Evolutionary conservation across 2,113 vertebrate genomes (phyloP).

Genomic region (Candoia aspera): DNA sequence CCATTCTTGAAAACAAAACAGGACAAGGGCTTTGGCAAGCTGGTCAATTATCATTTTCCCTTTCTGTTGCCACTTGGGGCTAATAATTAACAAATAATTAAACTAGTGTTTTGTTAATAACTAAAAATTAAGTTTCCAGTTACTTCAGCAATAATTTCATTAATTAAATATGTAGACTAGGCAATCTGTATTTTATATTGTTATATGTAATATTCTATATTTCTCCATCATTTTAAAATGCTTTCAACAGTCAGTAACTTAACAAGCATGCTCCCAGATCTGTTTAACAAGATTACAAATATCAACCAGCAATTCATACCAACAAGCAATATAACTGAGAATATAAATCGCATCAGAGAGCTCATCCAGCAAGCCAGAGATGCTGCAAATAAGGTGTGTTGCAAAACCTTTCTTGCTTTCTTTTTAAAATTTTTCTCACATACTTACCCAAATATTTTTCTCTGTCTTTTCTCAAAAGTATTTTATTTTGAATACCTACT

Average conservation of each 20-base stretch:
- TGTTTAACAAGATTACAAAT: constrained; percentile 85
- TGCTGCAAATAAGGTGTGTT: constrained; percentile 88
- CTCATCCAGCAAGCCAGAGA: constrained; percentile 92
- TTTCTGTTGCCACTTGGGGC: neutral
- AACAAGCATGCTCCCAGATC: constrained; percentile 84
- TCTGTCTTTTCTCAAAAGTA: neutral
- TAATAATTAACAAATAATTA: neutral
- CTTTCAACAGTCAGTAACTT: constrained; percentile 86
- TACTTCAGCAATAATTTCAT: neutral
- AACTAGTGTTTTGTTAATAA: neutral
- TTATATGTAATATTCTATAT: neutral
- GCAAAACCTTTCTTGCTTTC: neutral
- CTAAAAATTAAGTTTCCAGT: neutral
- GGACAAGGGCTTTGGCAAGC: neutral
- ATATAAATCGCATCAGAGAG: constrained; percentile 88
- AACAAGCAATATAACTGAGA: constrained; percentile 85
- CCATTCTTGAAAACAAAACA: neutral
- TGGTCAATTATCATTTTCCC: neutral
- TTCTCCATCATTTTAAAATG: neutral
- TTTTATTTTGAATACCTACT: neutral
- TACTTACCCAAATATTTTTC: neutral
- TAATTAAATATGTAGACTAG: neutral
- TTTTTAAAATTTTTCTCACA: neutral
- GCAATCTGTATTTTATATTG: neutral
- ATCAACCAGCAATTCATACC: constrained; percentile 83